A percentile compares a stretch with the other conserved stretches of the same genome.
Evolutionary conservation across 2,888 invertebrate species (phyloP).

Genomic region (Athalia cordata): DNA sequence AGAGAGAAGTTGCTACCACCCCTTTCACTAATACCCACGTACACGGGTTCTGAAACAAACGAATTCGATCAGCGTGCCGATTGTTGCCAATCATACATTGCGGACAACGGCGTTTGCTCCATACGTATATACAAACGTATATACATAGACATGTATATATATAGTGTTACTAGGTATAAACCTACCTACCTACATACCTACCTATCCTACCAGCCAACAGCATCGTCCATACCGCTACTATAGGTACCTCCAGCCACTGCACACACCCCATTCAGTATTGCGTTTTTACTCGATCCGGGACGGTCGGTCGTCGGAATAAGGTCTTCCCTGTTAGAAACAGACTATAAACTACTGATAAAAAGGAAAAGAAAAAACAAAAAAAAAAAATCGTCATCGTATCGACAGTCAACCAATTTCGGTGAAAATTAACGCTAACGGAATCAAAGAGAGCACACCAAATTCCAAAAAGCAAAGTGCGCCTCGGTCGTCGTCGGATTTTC

Average conservation of each 20-base stretch:
- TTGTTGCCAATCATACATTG: constrained; percentile 73
- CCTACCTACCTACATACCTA: neutral
- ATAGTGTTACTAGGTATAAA: neutral
- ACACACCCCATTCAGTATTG: constrained; percentile 66
- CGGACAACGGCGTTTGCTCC: constrained; percentile 43
- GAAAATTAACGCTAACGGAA: no score
- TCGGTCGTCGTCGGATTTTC: no score
- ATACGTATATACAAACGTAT: neutral
- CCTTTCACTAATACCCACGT: constrained; percentile 36
- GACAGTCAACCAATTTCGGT: no score
- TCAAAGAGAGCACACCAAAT: no score
- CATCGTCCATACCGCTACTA: constrained; percentile 58
- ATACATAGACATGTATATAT: neutral
- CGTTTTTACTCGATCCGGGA: constrained; percentile 69
- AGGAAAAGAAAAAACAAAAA: neutral
- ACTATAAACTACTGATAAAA: neutral
- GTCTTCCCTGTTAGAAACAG: no score
- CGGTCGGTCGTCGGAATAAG: neutral
- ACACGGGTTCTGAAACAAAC: constrained; percentile 70
- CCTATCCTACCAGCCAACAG: constrained; percentile 52
- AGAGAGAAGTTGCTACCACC: constrained; percentile 42
- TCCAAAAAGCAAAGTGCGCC: no score
- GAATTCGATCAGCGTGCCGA: constrained; percentile 72
- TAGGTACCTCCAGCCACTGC: constrained; percentile 42
- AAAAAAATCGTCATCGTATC: neutral